Base-by-base conservation (phyloP, 1,140 invertebrate genomes). In the Nixonia krombeini region DNA sequence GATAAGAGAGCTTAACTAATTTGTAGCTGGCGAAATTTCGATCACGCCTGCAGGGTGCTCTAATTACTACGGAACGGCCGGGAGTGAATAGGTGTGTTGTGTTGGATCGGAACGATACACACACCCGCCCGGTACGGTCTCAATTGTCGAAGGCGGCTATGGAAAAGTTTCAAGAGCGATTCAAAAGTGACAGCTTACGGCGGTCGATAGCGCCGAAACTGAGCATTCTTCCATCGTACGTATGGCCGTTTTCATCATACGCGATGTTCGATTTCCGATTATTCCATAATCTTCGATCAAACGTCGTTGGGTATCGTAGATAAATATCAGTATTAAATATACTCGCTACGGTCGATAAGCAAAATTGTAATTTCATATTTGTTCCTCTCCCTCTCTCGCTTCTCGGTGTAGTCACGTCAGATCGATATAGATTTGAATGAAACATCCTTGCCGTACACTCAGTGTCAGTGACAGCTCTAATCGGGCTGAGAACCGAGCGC, bases 21-120 rank as follows among this genome's bases (percentile, higher is more conserved):
- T 72, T 66, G 61, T 66, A 69, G 70, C 52, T 63, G 31, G 66
- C 44, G 52, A 57, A 67, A 69, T 62, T 65, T 65, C 57, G 58
- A 69, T 72, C 65, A 65, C 37, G 47, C 56, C 52, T 40, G 47
- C 2, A 29, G 33, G 31, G 49, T 38, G 52, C 40, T 69, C 52
- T 68, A 52, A 62, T 72, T 67, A 52, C 58, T 17, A 50, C 44
- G 29, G 56, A 63, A 64, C 57, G 41, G 44, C 57, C 42, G 51
- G 41, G 35, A 62, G 51, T 44, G 55, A 44, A 64, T 65, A 41
- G 51, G 5, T 18, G n/a, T n/a, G n/a, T n/a, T n/a, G n/a, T 50
- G 6, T 31, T 58, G 42, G 1, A 21, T 31, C 42, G 44, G 17
- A 38, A 37, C 40, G 21, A 15, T 46, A 45, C 13, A 37, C 12